phyloP scores from a whole-genome alignment of 2,797 vertebrate species.

The Enteromius argenteus region DNA sequence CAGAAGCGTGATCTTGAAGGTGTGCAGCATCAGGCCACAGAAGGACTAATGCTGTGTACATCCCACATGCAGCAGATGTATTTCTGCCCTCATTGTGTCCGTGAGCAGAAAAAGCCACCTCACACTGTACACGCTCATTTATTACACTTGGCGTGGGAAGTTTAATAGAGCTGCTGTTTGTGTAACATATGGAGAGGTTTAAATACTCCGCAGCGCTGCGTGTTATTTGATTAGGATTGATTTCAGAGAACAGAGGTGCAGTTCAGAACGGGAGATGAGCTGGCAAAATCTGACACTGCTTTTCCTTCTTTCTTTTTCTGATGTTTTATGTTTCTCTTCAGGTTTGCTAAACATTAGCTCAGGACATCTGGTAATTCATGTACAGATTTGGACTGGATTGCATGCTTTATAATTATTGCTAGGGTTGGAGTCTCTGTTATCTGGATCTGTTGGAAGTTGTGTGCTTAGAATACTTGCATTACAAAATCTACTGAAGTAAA shows the following conservation, averaged over 20 bases:
- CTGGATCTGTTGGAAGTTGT: not conserved
- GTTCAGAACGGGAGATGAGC: conserved; percentile 43
- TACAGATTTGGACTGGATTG: not conserved
- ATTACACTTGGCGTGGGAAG: not conserved
- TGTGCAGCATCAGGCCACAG: conserved; percentile 11
- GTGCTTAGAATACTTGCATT: not conserved
- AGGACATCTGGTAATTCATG: not conserved
- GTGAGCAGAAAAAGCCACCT: conserved; percentile 20
- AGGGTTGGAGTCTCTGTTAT: not conserved
- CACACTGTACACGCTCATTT: conserved; percentile 4
- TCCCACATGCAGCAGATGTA: conserved; percentile 25
- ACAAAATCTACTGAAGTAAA: not conserved
- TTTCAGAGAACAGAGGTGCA: conserved; percentile 34
- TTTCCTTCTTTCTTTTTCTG: conserved; percentile 8
- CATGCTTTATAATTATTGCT: too few species aligned
- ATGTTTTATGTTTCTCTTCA: not conserved
- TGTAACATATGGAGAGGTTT: conserved; percentile 25
- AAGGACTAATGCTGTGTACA: conserved; percentile 12
- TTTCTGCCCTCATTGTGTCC: conserved; percentile 42
- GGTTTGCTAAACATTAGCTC: not conserved
- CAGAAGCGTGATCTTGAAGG: conserved; percentile 9
- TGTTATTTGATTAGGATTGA: conserved; percentile 48
- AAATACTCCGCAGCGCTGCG: conserved; percentile 7
- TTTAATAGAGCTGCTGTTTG: conserved; percentile 24
- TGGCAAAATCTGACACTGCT: conserved; percentile 52